Evolutionary conservation across 64 coral and sea anemone genomes (phyloP).

Genomic region (Hydrozoanthus tunicans): DNA sequence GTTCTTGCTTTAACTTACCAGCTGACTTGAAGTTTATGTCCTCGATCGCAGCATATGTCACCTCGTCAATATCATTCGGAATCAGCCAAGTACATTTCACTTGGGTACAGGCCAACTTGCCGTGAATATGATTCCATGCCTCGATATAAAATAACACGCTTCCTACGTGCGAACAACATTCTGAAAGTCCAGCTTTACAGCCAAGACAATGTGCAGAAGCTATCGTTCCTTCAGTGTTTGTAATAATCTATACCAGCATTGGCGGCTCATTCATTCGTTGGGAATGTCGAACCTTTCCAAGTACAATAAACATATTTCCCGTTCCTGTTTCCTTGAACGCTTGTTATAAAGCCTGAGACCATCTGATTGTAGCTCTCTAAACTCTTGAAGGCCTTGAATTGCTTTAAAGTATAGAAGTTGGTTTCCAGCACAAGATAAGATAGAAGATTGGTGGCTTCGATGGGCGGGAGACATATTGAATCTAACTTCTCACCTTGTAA

Average conservation of each 20-base stretch:
- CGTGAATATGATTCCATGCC: neutral
- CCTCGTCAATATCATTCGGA: neutral
- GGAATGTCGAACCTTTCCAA: conserved; percentile 6
- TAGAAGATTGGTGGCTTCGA: neutral
- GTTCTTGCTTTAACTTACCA: neutral
- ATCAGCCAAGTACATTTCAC: conserved; percentile 20
- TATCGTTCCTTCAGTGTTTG: neutral
- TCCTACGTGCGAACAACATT: conserved; percentile 2
- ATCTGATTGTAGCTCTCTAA: neutral
- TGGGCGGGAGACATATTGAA: neutral
- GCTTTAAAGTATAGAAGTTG: neutral
- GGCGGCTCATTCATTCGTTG: neutral
- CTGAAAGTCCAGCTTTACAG: conserved; percentile 8
- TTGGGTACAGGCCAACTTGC: conserved; percentile 15
- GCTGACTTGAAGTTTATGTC: conserved; percentile 24
- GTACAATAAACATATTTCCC: neutral
- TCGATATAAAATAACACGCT: conserved; percentile 11
- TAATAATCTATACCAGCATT: neutral
- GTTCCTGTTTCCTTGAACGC: neutral
- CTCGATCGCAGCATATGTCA: neutral
- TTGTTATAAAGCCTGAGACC: neutral
- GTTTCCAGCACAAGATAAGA: conserved; percentile 1
- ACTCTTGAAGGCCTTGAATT: neutral
- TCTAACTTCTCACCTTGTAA: neutral
- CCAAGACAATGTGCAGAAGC: neutral